Base-by-base conservation (phyloP, 2,797 vertebrate species). In the Acanthurus leucopareius region DNA sequence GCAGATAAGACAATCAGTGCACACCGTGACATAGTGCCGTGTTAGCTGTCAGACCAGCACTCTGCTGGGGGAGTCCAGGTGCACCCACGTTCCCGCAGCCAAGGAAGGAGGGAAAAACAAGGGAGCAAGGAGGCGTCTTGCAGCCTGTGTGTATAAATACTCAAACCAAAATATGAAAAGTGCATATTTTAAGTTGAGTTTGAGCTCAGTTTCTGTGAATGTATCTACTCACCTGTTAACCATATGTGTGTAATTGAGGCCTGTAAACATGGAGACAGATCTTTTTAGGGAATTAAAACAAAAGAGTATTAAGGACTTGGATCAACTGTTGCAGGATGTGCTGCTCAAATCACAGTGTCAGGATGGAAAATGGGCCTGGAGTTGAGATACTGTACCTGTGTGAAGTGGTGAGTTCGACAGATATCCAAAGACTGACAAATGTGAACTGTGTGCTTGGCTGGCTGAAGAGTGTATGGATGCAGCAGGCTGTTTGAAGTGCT, bases 1-100 rank as follows among this genome's bases (percentile, higher is more conserved):
- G 96, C 97, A 97, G 97, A 98, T 97, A 97, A 97, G 97, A 97
- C 97, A 97, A 97, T 97, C 97, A 97, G 96, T 94, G 96, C 96
- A 95, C 96, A 95, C 96, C 85, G 92, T 95, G 97, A 97, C 96
- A 96, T 94, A 93, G 92, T 20, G 93, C 94, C 93, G 88, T 75
- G 88, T 82, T 89, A 88, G 85, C 96, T 96, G 95, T 95, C 96
- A 96, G 96, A 95, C 95, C 95, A 92, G 92, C 93, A 80, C 95
- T 96, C 95, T 95, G 92, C 95, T 95, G 91, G 94, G 94, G 91
- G 95, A 95, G 93, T 89, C 96, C 96, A 97, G 96, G 96, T 97
- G 96, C 96, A 94, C 89, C 95, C 88, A 89, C 87, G 91, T 91
- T 91, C 93, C 93, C 89, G 91, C 91, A 82, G 80, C 56, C 90